phyloP scores from a whole-genome alignment of 53 echinoderm and acorn worm species.

The Holothuria leucospilota region DNA sequence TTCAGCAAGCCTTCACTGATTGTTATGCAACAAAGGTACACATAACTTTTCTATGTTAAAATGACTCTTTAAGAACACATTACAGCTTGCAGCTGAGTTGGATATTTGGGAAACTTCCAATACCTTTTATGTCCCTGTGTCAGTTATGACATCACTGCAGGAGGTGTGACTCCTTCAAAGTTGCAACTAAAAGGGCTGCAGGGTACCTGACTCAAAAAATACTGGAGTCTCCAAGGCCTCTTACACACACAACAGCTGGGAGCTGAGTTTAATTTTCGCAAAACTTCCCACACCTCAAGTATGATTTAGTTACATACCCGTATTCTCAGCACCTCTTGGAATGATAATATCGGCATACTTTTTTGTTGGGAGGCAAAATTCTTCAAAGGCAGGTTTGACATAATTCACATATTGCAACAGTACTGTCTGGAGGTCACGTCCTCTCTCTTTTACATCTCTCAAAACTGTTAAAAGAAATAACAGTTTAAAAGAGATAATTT shows the following conservation, averaged over 20 bases:
- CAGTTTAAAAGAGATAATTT: too few relatives aligned
- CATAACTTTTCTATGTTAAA: too few relatives aligned
- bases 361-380: conserved; percentile 99
- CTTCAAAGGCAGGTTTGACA: conserved; percentile 99
- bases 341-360: conserved; percentile 99
- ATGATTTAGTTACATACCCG: conserved; percentile 59
- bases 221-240: not conserved
- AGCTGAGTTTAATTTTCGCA: not conserved
- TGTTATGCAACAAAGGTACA: too few relatives aligned
- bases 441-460: conserved; percentile 90
- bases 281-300: not conserved
- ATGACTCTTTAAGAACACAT: too few relatives aligned
- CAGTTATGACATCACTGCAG: too few relatives aligned
- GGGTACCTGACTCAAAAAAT: not conserved
- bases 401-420: conserved; percentile 92
- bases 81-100: too few relatives aligned
- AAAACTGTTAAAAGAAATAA: conserved; percentile 60
- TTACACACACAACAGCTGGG: not conserved
- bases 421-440: conserved; percentile 89
- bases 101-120: too few relatives aligned
- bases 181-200: too few relatives aligned
- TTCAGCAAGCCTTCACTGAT: too few relatives aligned
- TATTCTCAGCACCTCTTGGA: conserved; percentile 98
- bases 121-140: too few relatives aligned
- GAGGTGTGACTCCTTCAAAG: not conserved